Base-by-base conservation (phyloP, 2,113 vertebrate genomes). In the Ictalurus furcatus region DNA sequence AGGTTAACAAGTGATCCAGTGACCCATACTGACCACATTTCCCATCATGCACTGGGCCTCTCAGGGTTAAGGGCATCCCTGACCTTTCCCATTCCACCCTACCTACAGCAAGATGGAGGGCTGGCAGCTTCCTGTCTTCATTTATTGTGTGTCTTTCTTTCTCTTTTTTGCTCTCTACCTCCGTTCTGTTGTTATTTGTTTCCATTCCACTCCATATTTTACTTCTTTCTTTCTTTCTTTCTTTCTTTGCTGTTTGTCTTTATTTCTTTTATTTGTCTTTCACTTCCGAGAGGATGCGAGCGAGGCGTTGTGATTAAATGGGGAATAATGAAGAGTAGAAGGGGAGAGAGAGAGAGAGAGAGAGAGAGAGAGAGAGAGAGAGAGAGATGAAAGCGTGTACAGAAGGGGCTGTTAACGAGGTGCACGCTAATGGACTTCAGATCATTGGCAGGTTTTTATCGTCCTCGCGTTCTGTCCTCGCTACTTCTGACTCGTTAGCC, bases 1-100 rank as follows among this genome's bases (percentile, higher is more conserved):
- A 92, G 69, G 63, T 93, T 93, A 91, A 85, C 78, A 85, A 48
- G 85, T 93, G 93, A 93, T 92, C 91, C 87, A 89, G 79, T 93
- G 93, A 93, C 92, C 67, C 87, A 63, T 1, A 82, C 71, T 67
- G 78, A 83, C 84, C 80, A 78, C 91, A 84, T 79, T 91, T 94
- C 88, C 89, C 91, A 90, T 89, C 90, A 91, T 87, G 78, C 81
- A 91, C 56, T 61, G 92, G 91, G 90, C 87, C 89, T 61, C 88
- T 88, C 86, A 80, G 84, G 88, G 90, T 94, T 92, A 93, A 91
- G 92, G 92, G 88, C 86, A 69, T 85, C 63, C 90, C 30, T 89
- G 93, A 94, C 93, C 88, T 91, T 91, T 63, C 82, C 82, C 81
- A 37, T 37, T 84, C n/a, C 52, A 11, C 52, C n/a, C 89, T 87